Evolutionary conservation across 2,888 invertebrate species (phyloP).

Genomic region (Polyploca ridens): DNA sequence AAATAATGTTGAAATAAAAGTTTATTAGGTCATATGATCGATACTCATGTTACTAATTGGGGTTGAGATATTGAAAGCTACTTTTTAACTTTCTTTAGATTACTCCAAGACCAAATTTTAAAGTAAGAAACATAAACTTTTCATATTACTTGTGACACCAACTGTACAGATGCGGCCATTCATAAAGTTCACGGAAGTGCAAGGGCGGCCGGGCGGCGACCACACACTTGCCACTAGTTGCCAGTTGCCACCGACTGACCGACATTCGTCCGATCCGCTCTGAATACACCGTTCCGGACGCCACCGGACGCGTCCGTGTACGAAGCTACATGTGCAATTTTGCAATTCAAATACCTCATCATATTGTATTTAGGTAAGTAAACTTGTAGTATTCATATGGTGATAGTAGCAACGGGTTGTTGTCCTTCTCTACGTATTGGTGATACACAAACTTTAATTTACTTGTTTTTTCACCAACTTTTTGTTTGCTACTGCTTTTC

Average conservation of each 20-base stretch:
- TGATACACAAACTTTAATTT: background rate
- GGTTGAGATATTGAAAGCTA: too few species aligned
- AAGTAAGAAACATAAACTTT: too few species aligned
- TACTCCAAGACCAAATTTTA: too few species aligned
- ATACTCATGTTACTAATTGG: too few species aligned
- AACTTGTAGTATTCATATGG: constrained; percentile 7
- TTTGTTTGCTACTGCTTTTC: too few species aligned
- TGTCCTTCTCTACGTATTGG: background rate
- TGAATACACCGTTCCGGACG: constrained; percentile 40
- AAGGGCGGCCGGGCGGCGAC: constrained; percentile 21
- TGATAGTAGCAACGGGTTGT: background rate
- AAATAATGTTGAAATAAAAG: too few species aligned
- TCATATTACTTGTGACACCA: too few species aligned
- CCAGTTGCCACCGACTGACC: constrained; percentile 28
- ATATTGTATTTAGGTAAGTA: constrained; percentile 5
- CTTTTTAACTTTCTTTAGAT: too few species aligned
- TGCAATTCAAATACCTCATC: constrained; percentile 8
- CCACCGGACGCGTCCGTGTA: constrained; percentile 17
- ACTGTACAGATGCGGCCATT: background rate
- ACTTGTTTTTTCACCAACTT: too few species aligned
- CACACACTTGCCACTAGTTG: constrained; percentile 28
- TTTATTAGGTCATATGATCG: too few species aligned
- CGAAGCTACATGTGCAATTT: constrained; percentile 12
- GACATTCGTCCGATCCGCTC: constrained; percentile 53
- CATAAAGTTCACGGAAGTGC: constrained; percentile 11